Evolutionary conservation across 2,797 vertebrate species (phyloP).

Genomic region (Psittacula derbiana): DNA sequence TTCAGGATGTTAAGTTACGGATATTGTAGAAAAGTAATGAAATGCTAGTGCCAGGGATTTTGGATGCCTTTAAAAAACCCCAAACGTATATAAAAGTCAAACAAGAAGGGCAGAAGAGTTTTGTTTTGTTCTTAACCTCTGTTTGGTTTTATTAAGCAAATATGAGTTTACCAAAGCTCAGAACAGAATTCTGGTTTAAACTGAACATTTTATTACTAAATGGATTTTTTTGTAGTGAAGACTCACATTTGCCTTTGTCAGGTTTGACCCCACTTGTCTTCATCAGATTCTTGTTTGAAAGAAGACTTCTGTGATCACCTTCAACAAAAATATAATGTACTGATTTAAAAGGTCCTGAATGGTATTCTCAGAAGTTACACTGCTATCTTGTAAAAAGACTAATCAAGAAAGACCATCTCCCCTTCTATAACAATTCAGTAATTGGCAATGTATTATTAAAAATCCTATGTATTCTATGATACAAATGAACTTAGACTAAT

Average conservation of each 20-base stretch:
- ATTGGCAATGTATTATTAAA: background rate
- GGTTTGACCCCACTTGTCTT: conserved; percentile 39
- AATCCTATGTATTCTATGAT: background rate
- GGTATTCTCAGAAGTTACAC: background rate
- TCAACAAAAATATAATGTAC: background rate
- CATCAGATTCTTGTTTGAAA: conserved; percentile 37
- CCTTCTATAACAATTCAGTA: background rate
- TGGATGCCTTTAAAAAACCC: too few species aligned
- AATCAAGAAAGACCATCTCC: background rate
- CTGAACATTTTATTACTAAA: background rate
- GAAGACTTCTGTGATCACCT: background rate
- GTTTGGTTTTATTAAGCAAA: conserved; percentile 46
- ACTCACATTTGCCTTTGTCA: background rate
- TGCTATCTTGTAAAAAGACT: background rate
- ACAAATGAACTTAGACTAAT: conserved; percentile 10
- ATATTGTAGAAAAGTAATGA: conserved; percentile 78
- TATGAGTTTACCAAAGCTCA: conserved; percentile 16
- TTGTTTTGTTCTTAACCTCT: conserved; percentile 46
- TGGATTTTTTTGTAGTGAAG: background rate
- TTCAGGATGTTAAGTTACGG: conserved; percentile 79
- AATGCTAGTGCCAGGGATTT: conserved; percentile 47
- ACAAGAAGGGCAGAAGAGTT: conserved; percentile 22
- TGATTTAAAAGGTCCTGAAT: background rate
- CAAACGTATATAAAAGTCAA: background rate
- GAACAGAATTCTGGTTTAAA: background rate